A percentile compares a stretch with the other conserved stretches of the same genome.
Conservation (phyloP, 2,113 vertebrate species). For the Symphodus melops region DNA sequence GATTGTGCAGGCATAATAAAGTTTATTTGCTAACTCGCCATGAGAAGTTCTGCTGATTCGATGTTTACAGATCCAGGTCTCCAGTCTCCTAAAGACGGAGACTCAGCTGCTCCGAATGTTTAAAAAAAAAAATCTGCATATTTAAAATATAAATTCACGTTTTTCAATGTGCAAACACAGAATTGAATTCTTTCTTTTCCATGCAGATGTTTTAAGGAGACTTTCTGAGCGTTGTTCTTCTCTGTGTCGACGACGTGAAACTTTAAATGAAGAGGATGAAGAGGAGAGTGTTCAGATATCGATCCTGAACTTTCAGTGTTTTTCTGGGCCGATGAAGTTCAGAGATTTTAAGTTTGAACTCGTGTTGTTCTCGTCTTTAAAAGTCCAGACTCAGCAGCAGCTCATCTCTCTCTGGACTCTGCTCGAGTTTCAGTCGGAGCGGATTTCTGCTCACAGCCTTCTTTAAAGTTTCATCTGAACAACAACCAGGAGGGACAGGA, state of each 20-base stretch:
- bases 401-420: background rate
- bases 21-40: conserved; percentile 68
- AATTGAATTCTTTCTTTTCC: too few relatives aligned
- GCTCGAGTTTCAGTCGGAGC: conserved; percentile 4
- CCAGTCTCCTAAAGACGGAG: too few relatives aligned
- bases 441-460: background rate
- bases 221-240: too few relatives aligned
- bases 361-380: background rate
- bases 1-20: conserved; percentile 82
- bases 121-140: too few relatives aligned
- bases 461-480: conserved; percentile 8
- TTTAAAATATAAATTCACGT: too few relatives aligned
- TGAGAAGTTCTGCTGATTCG: background rate
- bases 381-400: background rate
- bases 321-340: background rate
- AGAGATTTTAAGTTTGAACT: conserved; percentile 1
- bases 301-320: background rate
- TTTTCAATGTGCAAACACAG: too few relatives aligned
- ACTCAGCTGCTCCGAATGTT: too few relatives aligned
- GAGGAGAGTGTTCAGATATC: background rate
- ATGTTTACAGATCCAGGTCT: background rate
- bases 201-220: too few relatives aligned
- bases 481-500: conserved; percentile 5
- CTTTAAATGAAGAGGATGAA: background rate
- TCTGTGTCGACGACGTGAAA: background rate